phyloP scores from a whole-genome alignment of 2,888 invertebrate species.

The Synanthedon formicaeformis region DNA sequence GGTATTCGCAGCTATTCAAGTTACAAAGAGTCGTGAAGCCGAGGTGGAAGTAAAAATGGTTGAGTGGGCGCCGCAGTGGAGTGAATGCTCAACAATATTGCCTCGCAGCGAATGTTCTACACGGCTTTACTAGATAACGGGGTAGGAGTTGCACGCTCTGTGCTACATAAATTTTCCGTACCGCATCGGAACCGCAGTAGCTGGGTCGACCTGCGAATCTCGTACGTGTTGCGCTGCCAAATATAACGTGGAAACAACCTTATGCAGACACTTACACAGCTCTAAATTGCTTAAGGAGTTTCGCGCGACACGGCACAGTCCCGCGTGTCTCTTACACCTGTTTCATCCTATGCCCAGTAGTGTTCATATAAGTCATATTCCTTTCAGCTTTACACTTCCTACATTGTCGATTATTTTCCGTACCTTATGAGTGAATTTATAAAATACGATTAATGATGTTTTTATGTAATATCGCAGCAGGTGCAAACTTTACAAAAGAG shows the following conservation, averaged over 20 bases:
- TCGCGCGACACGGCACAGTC: neutral
- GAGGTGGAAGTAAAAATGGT: conserved; percentile 9
- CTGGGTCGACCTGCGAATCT: conserved; percentile 38
- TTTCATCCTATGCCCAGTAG: neutral
- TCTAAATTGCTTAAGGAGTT: neutral
- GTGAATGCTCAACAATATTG: conserved; percentile 26
- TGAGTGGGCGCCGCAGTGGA: conserved; percentile 35
- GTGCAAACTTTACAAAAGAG: too few relatives aligned
- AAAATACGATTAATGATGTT: too few relatives aligned
- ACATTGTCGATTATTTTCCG: neutral
- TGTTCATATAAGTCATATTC: conserved; percentile 1
- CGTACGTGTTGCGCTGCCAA: conserved; percentile 53
- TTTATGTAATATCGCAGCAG: too few relatives aligned
- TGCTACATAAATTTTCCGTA: conserved; percentile 64
- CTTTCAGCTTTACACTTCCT: neutral
- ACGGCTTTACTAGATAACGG: conserved; percentile 32
- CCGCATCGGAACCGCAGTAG: conserved; percentile 65
- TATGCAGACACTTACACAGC: conserved; percentile 10
- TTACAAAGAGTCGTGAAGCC: conserved; percentile 33
- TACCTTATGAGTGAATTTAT: too few relatives aligned
- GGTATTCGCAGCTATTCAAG: conserved; percentile 41
- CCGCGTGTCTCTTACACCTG: neutral
- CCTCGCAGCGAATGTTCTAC: conserved; percentile 31
- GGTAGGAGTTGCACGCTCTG: conserved; percentile 51
- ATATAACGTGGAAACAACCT: conserved; percentile 41